Evolutionary conservation across 2,888 invertebrate species (phyloP), one percentile per base, ranked within the genome.

Genomic region (Mesorhabditis spiculigera): DNA sequence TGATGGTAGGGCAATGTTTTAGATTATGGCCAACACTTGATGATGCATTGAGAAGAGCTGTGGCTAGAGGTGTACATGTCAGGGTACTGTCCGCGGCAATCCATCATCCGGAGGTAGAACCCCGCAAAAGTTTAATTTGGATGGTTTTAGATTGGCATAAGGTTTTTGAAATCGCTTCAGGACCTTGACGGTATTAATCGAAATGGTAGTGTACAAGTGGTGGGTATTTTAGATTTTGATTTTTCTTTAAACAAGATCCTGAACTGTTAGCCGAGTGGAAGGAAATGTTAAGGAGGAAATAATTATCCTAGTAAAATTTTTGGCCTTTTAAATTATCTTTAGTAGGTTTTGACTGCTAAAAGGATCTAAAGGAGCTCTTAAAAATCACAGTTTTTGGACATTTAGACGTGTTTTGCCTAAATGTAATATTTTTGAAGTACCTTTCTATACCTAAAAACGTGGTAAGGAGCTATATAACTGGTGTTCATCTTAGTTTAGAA

Each of bases 1-100:
- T 50, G n/a, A 3, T 50, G 8, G 13, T 63, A 28, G 28, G 28
- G 3, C 28, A 1, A 1, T 28, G 28, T 63, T 72, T 72, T 79
- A 91, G 91, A 78, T 95, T 91, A 87, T 97, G 97, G 96, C 93
- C 94, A 0, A 89, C 90, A 43, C 94, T 98, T 78, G 96, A 97
- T 86, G 91, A 94, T 87, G 93, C 93, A 0, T 87, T 98, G 8
- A 90, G 93, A 67, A 88, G 82, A 13, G 94, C 93, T 0, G 88
- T 96, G n/a, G 92, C 95, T 80, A 90, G 92, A 66, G 90, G 90
- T 71, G 91, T 96, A 10, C 88, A 90, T 64, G 90, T 97, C 5
- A 90, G 91, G 75, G 87, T 97, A 81, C 88, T 98, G 68, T 91
- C 93, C 71, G 94, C 94, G 77, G 91, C 91, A 88, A 91, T 91